A percentile compares a stretch with the other conserved stretches of the same genome.
Evolutionary conservation across 2,797 vertebrate species (phyloP).

Genomic region (Huso huso): DNA sequence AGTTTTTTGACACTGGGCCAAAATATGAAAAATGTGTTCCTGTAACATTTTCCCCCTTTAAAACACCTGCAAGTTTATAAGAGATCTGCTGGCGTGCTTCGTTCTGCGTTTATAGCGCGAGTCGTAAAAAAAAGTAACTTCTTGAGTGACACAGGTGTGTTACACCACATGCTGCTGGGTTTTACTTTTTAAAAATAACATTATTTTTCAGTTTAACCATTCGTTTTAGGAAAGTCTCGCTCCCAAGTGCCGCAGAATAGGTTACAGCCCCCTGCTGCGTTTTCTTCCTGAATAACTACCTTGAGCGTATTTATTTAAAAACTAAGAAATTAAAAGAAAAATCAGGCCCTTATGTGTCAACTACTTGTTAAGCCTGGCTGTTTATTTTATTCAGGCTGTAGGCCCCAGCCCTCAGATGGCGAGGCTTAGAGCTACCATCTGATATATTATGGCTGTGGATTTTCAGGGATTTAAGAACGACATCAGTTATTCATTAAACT

Average conservation of each 20-base stretch:
- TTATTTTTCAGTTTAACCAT: constrained; percentile 2
- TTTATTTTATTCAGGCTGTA: too few relatives aligned
- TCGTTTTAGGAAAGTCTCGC: background rate
- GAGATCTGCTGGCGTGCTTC: background rate
- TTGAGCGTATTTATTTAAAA: constrained; percentile 26
- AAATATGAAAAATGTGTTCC: constrained; percentile 2
- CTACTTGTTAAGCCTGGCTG: too few relatives aligned
- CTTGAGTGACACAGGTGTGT: constrained; percentile 3
- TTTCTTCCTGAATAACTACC: constrained; percentile 1
- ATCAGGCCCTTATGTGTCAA: constrained; percentile 15
- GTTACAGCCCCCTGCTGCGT: background rate
- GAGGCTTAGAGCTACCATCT: too few relatives aligned
- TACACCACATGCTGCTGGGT: background rate
- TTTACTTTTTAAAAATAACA: constrained; percentile 6
- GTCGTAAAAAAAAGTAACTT: background rate
- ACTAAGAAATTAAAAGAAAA: constrained; percentile 20
- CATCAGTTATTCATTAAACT: too few relatives aligned
- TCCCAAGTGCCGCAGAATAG: background rate
- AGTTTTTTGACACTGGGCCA: constrained; percentile 7
- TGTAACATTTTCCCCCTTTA: constrained; percentile 3
- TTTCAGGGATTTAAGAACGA: too few relatives aligned
- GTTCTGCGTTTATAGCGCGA: background rate
- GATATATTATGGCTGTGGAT: too few relatives aligned
- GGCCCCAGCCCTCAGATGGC: too few relatives aligned
- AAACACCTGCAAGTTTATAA: constrained; percentile 1